Conservation (phyloP, 2,797 vertebrate genomes). For the Remorina albescens region DNA sequence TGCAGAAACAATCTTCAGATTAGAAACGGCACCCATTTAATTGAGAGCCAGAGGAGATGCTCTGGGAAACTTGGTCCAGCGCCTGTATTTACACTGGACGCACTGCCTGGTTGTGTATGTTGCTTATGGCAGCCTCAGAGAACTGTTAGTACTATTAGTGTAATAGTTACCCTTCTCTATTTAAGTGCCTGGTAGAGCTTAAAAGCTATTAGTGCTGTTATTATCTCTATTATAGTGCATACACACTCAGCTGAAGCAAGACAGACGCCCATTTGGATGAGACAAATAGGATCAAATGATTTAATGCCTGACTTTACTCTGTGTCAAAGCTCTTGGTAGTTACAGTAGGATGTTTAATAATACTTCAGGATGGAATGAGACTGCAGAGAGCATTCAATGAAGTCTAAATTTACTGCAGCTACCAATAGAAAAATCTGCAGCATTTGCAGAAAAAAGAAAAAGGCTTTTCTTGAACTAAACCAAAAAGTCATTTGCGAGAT, state of each 20-base stretch:
- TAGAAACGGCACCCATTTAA: constrained; percentile 1
- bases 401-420: neutral
- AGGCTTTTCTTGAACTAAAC: constrained; percentile 8
- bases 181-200: constrained; percentile 43
- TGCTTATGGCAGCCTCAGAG: constrained; percentile 30
- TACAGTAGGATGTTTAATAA: constrained; percentile 5
- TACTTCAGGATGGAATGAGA: neutral
- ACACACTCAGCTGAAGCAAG: constrained; percentile 40
- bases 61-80: constrained; percentile 29
- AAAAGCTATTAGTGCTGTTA: constrained; percentile 52
- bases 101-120: constrained; percentile 12
- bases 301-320: constrained; percentile 11
- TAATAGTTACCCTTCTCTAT: constrained; percentile 56
- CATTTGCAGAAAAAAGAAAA: no score
- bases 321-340: constrained; percentile 7
- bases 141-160: constrained; percentile 59
- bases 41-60: constrained; percentile 15
- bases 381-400: neutral
- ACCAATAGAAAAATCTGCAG: constrained; percentile 8
- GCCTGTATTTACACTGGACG: constrained; percentile 55
- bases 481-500: neutral
- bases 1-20: neutral
- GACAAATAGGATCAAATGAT: constrained; percentile 38
- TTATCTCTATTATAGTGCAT: constrained; percentile 48
- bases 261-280: constrained; percentile 38